Conservation (phyloP, 2,888 invertebrate species). For the Leucophora obtusa region DNA sequence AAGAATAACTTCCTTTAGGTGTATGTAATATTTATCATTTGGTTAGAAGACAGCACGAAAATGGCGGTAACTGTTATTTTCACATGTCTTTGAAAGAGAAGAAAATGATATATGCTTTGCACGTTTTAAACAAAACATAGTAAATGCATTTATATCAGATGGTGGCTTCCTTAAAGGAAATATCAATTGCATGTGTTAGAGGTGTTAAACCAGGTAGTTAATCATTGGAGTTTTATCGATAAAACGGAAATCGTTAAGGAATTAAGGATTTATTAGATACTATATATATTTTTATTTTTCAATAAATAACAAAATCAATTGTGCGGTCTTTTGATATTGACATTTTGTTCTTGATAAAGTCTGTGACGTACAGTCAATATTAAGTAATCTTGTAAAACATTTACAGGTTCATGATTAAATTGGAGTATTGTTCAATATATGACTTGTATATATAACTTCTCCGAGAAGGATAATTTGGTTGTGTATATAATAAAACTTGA, state of each 20-base stretch:
- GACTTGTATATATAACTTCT: too few relatives aligned
- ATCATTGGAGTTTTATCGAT: not conserved
- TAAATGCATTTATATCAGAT: constrained; percentile 19
- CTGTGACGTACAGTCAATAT: not conserved
- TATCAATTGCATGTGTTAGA: constrained; percentile 1
- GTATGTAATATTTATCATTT: constrained; percentile 28
- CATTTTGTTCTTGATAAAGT: not conserved
- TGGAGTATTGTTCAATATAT: too few relatives aligned
- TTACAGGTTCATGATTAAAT: too few relatives aligned
- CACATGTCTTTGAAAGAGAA: not conserved
- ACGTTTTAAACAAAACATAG: not conserved
- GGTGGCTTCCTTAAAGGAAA: constrained; percentile 49
- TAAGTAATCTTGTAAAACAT: too few relatives aligned
- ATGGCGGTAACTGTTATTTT: not conserved
- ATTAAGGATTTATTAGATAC: not conserved
- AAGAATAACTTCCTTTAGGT: constrained; percentile 55
- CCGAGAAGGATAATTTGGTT: too few relatives aligned
- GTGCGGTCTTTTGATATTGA: not conserved
- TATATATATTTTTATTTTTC: not conserved
- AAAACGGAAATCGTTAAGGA: constrained; percentile 14
- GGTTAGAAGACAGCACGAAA: not conserved
- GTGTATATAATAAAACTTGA: too few relatives aligned
- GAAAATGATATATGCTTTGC: not conserved
- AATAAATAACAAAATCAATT: not conserved
- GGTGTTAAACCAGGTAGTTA: constrained; percentile 2